Base-by-base conservation (phyloP, 2,797 vertebrate genomes). In the Propithecus deckenii region DNA sequence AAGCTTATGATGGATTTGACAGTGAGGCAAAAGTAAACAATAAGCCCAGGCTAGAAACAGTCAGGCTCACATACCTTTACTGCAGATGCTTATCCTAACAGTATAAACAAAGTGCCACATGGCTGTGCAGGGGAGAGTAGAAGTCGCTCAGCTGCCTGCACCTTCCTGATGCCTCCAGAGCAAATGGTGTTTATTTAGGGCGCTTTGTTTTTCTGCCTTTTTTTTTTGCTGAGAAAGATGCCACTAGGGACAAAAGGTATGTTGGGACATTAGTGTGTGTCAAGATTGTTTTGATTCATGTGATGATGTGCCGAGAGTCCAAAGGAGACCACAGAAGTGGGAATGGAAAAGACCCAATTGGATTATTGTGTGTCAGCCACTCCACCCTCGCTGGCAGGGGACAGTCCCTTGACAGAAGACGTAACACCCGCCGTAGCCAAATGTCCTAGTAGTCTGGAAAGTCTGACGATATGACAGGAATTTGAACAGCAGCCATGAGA, bases 21-120 rank as follows among this genome's bases (percentile, higher is more conserved):
- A 94, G 76, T 71, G 93, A 96, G 67, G 25, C 69, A 96, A 93
- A 98, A 97, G 93, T 91, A 96, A 98, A 96, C 92, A 74, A 75
- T 83, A 88, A 69, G 38, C n/a, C 80, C 52, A 91, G 69, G 74
- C 52, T 96, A 93, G 96, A 78, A 20, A 20, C 69, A 63, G 38
- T 92, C 94, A 93, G 94, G 79, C 15, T 61, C 30, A 48, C 9
- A 17, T 63, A 89, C 75, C 91, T 94, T 90, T 43, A 10, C 72
- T 94, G 86, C 35, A 48, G n/a, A 84, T 38, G 32, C 35, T 88
- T 52, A 50, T 52, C 91, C 95, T 52, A 35, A 71, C 18, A 65
- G 67, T 0, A 83, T 61, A 96, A 97, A 96, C 84, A 50, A 88
- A 81, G 91, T 74, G 52, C 63, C 63, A 35, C 55, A 22, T 55